Evolutionary conservation across 2,113 vertebrate species (phyloP), one percentile per base, ranked within the genome.

Genomic region (Eubucco bourcierii): DNA sequence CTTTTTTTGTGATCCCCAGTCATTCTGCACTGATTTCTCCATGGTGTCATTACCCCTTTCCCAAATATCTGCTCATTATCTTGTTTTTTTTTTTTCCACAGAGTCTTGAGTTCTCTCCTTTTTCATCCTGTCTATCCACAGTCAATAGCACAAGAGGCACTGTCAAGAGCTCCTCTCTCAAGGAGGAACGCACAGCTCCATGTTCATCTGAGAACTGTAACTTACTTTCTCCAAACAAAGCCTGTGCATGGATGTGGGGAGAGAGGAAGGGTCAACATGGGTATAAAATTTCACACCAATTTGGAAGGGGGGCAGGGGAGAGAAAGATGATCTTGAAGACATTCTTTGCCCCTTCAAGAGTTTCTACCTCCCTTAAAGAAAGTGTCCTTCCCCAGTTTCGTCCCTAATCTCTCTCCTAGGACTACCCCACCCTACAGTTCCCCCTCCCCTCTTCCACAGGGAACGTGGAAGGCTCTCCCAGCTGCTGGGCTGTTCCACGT

Each of bases 401-500:
- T 7, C 14, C 17, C 71, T 6, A 0, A 47, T 25, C 34, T 37
- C 41, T 33, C 28, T 65, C 31, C 3, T 11, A 33, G n/a, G 37
- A n/a, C 23, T 77, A 44, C 15, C 13, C 33, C 7, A 29, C 63
- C 39, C 71, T 31, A 11, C 0, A 1, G 39, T 63, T 12, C 21
- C 63, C 64, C 64, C 56, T 59, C 56, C 76, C 50, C 67, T 27
- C 44, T 80, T 90, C 37, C 76, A 50, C 4, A 1, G 87, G 67
- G 79, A 94, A 92, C 28, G 53, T 61, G 53, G 76, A 83, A 93
- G 76, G 65, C 80, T 72, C 50, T 84, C 95, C 91, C 94, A 96
- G 95, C 96, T 95, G 94, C 91, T 84, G 80, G 70, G 90, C 91
- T 33, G 87, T 73, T 78, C 82, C 85, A 72, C 16, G 65, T 29